A percentile compares a stretch with the other conserved stretches of the same genome.
phyloP scores from a whole-genome alignment of 2,888 invertebrate genomes.

The Tethea ocularis region DNA sequence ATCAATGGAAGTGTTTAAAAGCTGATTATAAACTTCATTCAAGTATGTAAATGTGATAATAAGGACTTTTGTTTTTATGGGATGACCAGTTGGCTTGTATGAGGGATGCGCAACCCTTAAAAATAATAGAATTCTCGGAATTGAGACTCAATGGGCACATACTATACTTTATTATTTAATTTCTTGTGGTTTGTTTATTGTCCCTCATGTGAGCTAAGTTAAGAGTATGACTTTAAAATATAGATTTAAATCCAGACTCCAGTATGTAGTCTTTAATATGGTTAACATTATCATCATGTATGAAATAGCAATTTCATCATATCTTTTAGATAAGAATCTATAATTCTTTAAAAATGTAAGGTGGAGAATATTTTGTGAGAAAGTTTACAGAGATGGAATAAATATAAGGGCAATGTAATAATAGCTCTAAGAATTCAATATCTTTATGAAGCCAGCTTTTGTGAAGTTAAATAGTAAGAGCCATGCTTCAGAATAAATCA shows the following conservation, averaged over 20 bases:
- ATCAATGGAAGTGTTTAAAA: constrained; percentile 33
- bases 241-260: constrained; percentile 12
- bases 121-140: no score
- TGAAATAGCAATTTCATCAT: constrained; percentile 29
- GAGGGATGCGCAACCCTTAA: no score
- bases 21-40: constrained; percentile 29
- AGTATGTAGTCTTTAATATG: not conserved
- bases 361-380: constrained; percentile 66
- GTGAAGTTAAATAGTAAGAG: constrained; percentile 54
- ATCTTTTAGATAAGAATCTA: constrained; percentile 31
- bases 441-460: constrained; percentile 51
- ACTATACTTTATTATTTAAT: no score
- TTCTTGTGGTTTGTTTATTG: no score
- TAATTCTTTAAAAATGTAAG: constrained; percentile 31
- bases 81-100: no score
- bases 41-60: constrained; percentile 22
- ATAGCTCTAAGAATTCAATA: constrained; percentile 22
- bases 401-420: constrained; percentile 28
- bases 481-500: constrained; percentile 58
- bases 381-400: constrained; percentile 50
- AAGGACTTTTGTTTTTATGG: constrained; percentile 44
- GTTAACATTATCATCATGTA: constrained; percentile 5
- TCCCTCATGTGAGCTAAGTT: no score
- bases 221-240: constrained; percentile 23
- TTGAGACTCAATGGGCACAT: no score